These are phyloP conservation scores for Platichthys flesus DNA, from an alignment of 2,113 vertebrate species.

Conservation along the genomic window DNA sequence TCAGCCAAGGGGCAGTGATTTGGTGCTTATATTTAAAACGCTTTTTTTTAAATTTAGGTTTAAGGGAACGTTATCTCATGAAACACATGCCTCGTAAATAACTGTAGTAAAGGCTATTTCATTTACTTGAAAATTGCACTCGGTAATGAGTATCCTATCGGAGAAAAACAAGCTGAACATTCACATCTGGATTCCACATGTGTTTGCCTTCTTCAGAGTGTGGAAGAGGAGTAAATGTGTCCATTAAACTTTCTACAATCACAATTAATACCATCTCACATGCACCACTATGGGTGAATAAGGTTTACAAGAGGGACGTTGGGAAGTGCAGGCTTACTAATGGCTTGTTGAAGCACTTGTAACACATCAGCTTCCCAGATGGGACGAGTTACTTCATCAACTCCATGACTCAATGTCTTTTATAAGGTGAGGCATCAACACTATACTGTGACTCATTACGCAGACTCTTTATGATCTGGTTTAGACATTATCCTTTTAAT, in stretches of 20 bases:
- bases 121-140: too few relatives aligned
- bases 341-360: constrained; percentile 17
- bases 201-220: constrained; percentile 13
- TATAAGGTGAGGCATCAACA: constrained; percentile 1
- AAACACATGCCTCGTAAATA: neutral
- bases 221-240: constrained; percentile 5
- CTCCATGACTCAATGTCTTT: constrained; percentile 29
- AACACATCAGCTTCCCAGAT: constrained; percentile 16
- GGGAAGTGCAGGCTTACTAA: constrained; percentile 22
- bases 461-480: neutral
- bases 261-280: neutral
- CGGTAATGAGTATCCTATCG: too few relatives aligned
- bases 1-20: too few relatives aligned
- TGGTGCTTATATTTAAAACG: too few relatives aligned
- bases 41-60: too few relatives aligned
- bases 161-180: constrained; percentile 3
- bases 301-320: constrained; percentile 3
- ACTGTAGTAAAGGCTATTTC: neutral
- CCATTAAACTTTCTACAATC: constrained; percentile 7
- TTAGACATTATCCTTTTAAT: constrained; percentile 11
- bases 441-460: neutral
- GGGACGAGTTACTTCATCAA: constrained; percentile 20
- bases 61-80: too few relatives aligned
- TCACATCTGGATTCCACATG: constrained; percentile 43
- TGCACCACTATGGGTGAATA: constrained; percentile 1